Evolutionary conservation across 2,113 vertebrate species (phyloP).

Genomic region (Phycodurus eques): DNA sequence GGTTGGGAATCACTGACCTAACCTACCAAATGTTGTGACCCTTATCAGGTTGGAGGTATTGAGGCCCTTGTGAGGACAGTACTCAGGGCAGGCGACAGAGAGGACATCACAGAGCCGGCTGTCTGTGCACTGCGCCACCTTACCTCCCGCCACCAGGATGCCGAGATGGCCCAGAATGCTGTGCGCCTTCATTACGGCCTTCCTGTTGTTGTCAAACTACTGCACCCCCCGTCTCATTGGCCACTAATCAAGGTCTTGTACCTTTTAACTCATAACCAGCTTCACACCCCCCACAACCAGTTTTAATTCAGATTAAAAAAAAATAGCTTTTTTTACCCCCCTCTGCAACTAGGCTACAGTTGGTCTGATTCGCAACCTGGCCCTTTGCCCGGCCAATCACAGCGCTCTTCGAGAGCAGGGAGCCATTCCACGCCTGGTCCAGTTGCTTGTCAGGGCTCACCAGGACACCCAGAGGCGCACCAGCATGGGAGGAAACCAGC

Average conservation of each 20-base stretch:
- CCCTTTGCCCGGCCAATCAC: conserved; percentile 95
- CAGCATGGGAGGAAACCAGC: conserved; percentile 95
- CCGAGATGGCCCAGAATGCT: conserved; percentile 98
- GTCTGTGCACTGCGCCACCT: conserved; percentile 96
- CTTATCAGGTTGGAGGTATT: conserved; percentile 89
- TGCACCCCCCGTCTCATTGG: conserved; percentile 98
- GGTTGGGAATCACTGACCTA: background rate
- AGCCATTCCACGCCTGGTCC: conserved; percentile 93
- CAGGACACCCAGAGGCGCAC: conserved; percentile 97
- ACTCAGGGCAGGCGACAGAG: conserved; percentile 92
- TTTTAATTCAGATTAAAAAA: background rate
- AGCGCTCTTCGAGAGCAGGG: conserved; percentile 94
- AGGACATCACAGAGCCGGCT: conserved; percentile 97
- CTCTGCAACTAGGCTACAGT: conserved; percentile 84
- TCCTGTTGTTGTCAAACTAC: conserved; percentile 94
- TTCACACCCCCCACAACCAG: background rate
- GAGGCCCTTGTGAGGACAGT: conserved; percentile 96
- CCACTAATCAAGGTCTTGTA: conserved; percentile 90
- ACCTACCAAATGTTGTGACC: background rate
- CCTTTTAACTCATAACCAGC: background rate
- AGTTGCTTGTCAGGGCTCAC: conserved; percentile 92
- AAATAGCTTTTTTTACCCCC: background rate
- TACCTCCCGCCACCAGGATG: conserved; percentile 95
- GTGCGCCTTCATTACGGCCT: conserved; percentile 96
- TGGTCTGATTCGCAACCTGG: conserved; percentile 94